phyloP scores from a whole-genome alignment of 2,113 vertebrate species.

The Istiophorus platypterus region DNA sequence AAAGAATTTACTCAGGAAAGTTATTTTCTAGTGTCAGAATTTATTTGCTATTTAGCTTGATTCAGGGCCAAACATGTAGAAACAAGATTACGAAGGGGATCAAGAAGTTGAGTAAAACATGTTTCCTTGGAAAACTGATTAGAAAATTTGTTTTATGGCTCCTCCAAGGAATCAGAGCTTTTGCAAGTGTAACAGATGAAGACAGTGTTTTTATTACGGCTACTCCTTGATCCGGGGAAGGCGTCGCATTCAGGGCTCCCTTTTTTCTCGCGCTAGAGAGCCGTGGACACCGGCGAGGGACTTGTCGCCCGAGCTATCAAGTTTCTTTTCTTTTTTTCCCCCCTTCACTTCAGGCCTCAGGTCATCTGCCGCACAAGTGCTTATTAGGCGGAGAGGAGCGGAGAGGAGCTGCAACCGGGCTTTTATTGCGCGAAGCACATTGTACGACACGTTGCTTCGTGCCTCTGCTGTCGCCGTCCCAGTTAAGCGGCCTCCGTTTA shows the following conservation, averaged over 20 bases:
- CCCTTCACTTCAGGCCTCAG: slow-evolving; percentile 25
- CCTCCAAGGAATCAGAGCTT: neutral
- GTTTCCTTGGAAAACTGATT: neutral
- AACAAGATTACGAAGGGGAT: neutral
- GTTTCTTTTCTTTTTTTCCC: too few relatives aligned
- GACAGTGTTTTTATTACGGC: too few relatives aligned
- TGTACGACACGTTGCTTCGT: slow-evolving; percentile 4
- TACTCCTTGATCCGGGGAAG: neutral
- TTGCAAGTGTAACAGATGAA: neutral
- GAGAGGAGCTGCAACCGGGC: neutral
- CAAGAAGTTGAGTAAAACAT: neutral
- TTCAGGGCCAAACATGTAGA: neutral
- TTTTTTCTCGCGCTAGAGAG: slow-evolving; percentile 16
- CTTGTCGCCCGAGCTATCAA: slow-evolving; percentile 34
- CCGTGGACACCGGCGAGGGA: neutral
- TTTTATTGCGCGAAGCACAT: slow-evolving; percentile 8
- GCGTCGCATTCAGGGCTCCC: slow-evolving; percentile 13
- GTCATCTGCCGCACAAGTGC: neutral
- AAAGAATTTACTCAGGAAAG: too few relatives aligned
- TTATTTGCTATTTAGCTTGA: neutral
- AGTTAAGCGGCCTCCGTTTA: slow-evolving; percentile 28
- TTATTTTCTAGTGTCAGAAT: too few relatives aligned
- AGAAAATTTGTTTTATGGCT: neutral
- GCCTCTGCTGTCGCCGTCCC: slow-evolving; percentile 6
- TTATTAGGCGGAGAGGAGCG: neutral